Evolutionary conservation across 92 coral and sea anemone genomes (phyloP).

Genomic region (Pocillopora meandrina): DNA sequence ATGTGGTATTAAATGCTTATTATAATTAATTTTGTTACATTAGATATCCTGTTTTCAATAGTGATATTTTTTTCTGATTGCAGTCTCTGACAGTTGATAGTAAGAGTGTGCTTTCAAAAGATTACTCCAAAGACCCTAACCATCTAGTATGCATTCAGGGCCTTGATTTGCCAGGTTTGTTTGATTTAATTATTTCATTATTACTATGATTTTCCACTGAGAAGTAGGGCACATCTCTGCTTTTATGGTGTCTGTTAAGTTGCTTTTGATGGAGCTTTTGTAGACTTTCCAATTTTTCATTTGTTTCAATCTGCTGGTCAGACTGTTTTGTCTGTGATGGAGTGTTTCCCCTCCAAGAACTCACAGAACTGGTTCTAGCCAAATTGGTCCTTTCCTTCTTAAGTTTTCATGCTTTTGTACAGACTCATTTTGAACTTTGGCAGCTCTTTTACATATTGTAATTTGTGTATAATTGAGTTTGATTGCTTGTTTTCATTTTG

Average conservation of each 20-base stretch:
- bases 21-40: too few relatives aligned
- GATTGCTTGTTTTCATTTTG: neutral
- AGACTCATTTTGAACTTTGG: neutral
- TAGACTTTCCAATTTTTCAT: too few relatives aligned
- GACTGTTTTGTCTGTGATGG: neutral
- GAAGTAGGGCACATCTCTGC: too few relatives aligned
- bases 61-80: neutral
- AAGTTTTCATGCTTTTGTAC: too few relatives aligned
- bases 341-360: neutral
- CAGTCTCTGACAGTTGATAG: conserved; percentile 78
- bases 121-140: conserved; percentile 78
- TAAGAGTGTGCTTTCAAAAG: conserved; percentile 67
- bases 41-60: neutral
- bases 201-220: too few relatives aligned
- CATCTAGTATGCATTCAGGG: conserved; percentile 96
- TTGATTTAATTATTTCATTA: neutral
- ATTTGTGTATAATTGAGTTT: neutral
- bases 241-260: too few relatives aligned
- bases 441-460: neutral
- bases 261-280: too few relatives aligned
- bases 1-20: too few relatives aligned
- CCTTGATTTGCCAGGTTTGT: conserved; percentile 79
- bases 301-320: too few relatives aligned
- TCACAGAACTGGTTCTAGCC: too few relatives aligned
- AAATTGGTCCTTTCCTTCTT: too few relatives aligned